Percentiles rank a stretch among this genome's conserved stretches.
Evolutionary conservation across 2,888 invertebrate genomes (phyloP).

Genomic region (Ditylenchus weischeri): DNA sequence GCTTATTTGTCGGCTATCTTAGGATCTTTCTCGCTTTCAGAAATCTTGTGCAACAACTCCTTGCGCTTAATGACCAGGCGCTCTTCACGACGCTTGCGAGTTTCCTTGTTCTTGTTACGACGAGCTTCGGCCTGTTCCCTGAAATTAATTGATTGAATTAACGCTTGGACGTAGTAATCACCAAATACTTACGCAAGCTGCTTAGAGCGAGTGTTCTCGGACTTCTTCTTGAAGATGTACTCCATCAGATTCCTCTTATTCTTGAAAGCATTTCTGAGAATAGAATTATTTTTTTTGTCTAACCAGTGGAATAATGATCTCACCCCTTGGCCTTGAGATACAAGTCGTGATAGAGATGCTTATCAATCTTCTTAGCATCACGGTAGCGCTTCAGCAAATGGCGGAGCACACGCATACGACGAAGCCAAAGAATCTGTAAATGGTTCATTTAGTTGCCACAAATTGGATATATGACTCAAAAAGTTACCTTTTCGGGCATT

Average conservation of each 20-base stretch:
- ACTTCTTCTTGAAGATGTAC: conserved; percentile 99
- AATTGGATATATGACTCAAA: no score
- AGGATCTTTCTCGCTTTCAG: conserved; percentile 72
- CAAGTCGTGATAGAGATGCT: conserved; percentile 93
- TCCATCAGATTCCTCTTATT: conserved; percentile 99
- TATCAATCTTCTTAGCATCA: conserved; percentile 96
- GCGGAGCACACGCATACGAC: conserved; percentile 92
- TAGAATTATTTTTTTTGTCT: no score
- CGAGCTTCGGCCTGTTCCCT: conserved; percentile 97
- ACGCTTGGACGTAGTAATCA: background rate
- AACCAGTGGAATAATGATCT: no score
- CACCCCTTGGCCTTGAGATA: conserved; percentile 95
- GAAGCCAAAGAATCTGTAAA: conserved; percentile 72
- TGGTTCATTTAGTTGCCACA: no score
- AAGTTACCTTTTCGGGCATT: conserved; percentile 80
- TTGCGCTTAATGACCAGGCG: conserved; percentile 64
- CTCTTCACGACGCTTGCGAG: conserved; percentile 91
- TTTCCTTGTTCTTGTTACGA: conserved; percentile 91
- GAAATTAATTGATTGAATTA: conserved; percentile 41
- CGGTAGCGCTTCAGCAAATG: conserved; percentile 84
- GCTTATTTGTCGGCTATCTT: conserved; percentile 26
- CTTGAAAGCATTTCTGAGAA: conserved; percentile 62
- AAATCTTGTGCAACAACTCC: conserved; percentile 63
- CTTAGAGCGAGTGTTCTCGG: conserved; percentile 95
- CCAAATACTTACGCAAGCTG: conserved; percentile 68